These are phyloP conservation scores for Smittia aterrima DNA, from an alignment of 2,888 invertebrate species.

Conservation along the genomic window DNA sequence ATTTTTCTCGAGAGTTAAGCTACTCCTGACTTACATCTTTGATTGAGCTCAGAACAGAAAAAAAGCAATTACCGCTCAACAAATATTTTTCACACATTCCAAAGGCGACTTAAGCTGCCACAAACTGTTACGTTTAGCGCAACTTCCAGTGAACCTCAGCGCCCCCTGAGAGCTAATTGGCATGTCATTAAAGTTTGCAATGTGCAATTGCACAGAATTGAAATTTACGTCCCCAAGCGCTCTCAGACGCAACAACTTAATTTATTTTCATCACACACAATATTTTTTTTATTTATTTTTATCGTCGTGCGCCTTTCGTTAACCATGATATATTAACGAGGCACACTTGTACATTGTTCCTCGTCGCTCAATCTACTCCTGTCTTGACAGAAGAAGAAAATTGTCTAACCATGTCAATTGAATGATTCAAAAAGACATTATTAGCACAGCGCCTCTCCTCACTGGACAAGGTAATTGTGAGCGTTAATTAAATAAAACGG, in stretches of 20 bases:
- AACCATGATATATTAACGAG: conserved; percentile 12
- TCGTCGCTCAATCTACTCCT: background rate
- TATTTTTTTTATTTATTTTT: conserved; percentile 10
- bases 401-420: conserved; percentile 38
- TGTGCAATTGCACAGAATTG: conserved; percentile 19
- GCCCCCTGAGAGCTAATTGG: conserved; percentile 4
- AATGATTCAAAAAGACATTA: background rate
- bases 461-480: background rate
- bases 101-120: background rate
- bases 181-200: background rate
- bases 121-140: background rate
- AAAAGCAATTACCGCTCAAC: background rate
- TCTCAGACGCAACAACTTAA: conserved; percentile 14
- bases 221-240: background rate
- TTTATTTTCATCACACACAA: conserved; percentile 2
- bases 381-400: background rate
- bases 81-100: conserved; percentile 1
- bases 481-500: conserved; percentile 2
- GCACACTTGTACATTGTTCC: background rate
- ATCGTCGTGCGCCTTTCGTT: conserved; percentile 21
- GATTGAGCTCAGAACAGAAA: background rate
- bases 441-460: background rate
- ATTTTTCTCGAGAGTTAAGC: background rate
- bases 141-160: background rate
- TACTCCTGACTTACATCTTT: background rate